Conservation (phyloP, 2,797 vertebrate species). For the Enteromius mattozi region DNA sequence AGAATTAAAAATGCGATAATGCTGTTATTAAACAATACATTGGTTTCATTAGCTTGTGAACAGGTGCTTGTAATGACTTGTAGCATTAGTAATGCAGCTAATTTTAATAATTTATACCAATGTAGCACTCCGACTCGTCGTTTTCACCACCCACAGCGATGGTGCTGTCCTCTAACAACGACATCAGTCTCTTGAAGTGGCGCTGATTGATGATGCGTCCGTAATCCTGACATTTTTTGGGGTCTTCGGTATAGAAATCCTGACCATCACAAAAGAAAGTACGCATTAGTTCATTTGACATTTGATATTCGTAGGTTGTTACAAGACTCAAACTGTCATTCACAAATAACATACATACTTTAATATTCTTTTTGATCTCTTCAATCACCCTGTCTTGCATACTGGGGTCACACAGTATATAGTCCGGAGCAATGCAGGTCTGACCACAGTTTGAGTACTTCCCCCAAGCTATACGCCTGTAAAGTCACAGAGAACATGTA, state of each 20-base stretch:
- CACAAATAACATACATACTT: slow-evolving; percentile 69
- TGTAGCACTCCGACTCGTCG: slow-evolving; percentile 84
- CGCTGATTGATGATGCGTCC: slow-evolving; percentile 88
- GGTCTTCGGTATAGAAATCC: slow-evolving; percentile 92
- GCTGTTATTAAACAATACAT: background rate
- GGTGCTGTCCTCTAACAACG: slow-evolving; percentile 82
- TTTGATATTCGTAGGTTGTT: background rate
- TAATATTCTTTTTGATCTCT: slow-evolving; percentile 82
- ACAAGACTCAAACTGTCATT: background rate
- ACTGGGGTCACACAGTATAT: slow-evolving; percentile 87
- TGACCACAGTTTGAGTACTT: slow-evolving; percentile 93
- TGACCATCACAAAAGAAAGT: slow-evolving; percentile 58
- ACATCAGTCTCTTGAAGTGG: slow-evolving; percentile 85
- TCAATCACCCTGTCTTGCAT: slow-evolving; percentile 85
- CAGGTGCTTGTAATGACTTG: background rate
- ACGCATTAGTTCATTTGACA: slow-evolving; percentile 12
- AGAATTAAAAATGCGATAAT: background rate
- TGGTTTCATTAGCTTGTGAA: background rate
- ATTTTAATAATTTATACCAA: slow-evolving; percentile 74
- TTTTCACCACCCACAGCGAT: slow-evolving; percentile 83
- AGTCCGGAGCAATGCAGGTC: slow-evolving; percentile 94
- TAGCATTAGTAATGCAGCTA: background rate
- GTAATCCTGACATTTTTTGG: slow-evolving; percentile 87
- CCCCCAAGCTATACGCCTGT: slow-evolving; percentile 89
- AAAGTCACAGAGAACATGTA: slow-evolving; percentile 6